phyloP scores from a whole-genome alignment of 2,888 invertebrate genomes.

The Drosophila picticornis region DNA sequence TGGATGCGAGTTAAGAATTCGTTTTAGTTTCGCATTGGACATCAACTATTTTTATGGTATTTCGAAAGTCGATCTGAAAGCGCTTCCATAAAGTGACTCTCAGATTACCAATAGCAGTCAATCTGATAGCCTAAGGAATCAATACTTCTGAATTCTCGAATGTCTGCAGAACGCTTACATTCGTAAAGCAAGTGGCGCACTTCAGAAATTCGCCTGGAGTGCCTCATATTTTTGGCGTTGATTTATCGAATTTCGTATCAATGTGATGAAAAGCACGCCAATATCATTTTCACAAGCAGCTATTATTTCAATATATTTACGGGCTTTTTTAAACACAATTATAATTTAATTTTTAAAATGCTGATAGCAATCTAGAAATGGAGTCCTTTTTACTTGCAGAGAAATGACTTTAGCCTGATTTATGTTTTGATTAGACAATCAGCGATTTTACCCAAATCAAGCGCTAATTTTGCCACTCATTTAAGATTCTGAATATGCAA shows the following conservation, averaged over 20 bases:
- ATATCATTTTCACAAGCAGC: neutral
- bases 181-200: neutral
- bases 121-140: neutral
- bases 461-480: too few relatives aligned
- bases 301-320: neutral
- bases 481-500: neutral
- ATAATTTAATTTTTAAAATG: neutral
- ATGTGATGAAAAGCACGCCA: neutral
- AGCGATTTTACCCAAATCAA: too few relatives aligned
- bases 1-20: constrained; percentile 33
- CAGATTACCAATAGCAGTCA: neutral
- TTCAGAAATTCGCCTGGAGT: too few relatives aligned
- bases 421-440: too few relatives aligned
- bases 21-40: constrained; percentile 29
- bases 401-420: too few relatives aligned
- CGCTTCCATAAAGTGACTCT: constrained; percentile 12
- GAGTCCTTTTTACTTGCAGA: neutral
- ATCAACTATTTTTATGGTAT: constrained; percentile 47
- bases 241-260: neutral
- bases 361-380: neutral
- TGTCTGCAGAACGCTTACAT: neutral
- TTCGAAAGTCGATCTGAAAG: constrained; percentile 42
- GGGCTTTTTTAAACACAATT: neutral
- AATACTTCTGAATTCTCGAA: neutral
- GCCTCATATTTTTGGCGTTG: neutral